These are phyloP conservation scores for Limnephilus marmoratus DNA, from an alignment of 2,888 invertebrate genomes.

Conservation along the genomic window DNA sequence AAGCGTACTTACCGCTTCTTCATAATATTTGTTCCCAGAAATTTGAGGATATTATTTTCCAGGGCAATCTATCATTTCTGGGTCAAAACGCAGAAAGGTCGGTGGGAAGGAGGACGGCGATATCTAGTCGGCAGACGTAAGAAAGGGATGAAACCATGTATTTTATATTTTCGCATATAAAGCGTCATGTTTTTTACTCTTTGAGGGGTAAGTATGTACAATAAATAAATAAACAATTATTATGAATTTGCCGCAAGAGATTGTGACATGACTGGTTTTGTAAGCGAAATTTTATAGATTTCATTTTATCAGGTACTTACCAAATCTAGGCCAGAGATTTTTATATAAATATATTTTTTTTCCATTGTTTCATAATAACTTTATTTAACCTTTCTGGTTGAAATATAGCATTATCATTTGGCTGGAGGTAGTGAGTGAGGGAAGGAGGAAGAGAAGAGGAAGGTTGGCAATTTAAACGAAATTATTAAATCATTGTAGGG, in stretches of 20 bases:
- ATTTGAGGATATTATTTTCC: constrained; percentile 44
- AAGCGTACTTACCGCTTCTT: not conserved
- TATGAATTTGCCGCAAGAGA: not conserved
- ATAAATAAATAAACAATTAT: not conserved
- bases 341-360: too few species aligned
- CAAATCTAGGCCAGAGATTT: not conserved
- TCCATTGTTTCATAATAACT: too few species aligned
- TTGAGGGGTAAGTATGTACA: not conserved
- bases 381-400: not conserved
- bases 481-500: too few species aligned
- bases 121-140: not conserved
- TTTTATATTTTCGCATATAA: not conserved
- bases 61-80: constrained; percentile 56
- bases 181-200: not conserved
- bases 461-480: not conserved
- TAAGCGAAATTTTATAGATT: not conserved
- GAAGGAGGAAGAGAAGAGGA: not conserved
- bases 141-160: not conserved
- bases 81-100: constrained; percentile 50
- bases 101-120: constrained; percentile 5
- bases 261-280: too few species aligned
- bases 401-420: not conserved
- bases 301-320: not conserved
- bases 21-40: constrained; percentile 8
- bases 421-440: not conserved